Conservation (phyloP, 2,797 vertebrate species). For the Euphonia xanthogaster region DNA sequence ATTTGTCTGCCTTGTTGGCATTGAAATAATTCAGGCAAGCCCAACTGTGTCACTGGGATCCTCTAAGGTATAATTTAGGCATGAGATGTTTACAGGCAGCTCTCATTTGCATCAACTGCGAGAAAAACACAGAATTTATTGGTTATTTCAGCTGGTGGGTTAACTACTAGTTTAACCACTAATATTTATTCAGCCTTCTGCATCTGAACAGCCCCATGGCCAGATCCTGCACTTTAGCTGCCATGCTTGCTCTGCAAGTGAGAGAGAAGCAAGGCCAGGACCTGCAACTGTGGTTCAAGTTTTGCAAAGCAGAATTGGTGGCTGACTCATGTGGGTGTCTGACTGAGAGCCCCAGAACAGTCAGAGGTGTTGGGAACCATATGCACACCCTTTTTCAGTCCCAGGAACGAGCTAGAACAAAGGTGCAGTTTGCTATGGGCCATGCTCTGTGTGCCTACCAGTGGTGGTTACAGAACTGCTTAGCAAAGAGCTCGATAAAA, state of each 20-base stretch:
- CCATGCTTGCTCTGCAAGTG: fast-evolving
- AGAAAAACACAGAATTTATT: slow-evolving; percentile 23
- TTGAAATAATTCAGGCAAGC: slow-evolving; percentile 43
- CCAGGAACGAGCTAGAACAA: background rate
- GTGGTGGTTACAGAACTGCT: background rate
- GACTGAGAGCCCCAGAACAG: background rate
- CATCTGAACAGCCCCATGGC: background rate
- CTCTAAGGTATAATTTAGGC: slow-evolving; percentile 65
- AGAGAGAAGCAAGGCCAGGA: background rate
- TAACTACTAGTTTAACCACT: slow-evolving; percentile 30
- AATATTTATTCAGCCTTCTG: slow-evolving; percentile 31
- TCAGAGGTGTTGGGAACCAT: background rate
- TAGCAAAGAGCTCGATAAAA: background rate
- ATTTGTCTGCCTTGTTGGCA: slow-evolving; percentile 43
- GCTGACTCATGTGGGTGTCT: background rate
- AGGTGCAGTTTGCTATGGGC: background rate
- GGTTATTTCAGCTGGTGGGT: slow-evolving; percentile 28
- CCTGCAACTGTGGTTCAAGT: fast-evolving
- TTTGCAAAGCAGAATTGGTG: background rate
- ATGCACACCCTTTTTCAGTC: background rate
- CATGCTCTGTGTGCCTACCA: background rate
- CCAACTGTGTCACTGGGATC: slow-evolving; percentile 53
- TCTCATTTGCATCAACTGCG: slow-evolving; percentile 37
- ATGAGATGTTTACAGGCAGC: slow-evolving; percentile 58
- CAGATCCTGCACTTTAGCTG: background rate